Conservation (phyloP, 2,888 invertebrate genomes). For the Morpho achilles region DNA sequence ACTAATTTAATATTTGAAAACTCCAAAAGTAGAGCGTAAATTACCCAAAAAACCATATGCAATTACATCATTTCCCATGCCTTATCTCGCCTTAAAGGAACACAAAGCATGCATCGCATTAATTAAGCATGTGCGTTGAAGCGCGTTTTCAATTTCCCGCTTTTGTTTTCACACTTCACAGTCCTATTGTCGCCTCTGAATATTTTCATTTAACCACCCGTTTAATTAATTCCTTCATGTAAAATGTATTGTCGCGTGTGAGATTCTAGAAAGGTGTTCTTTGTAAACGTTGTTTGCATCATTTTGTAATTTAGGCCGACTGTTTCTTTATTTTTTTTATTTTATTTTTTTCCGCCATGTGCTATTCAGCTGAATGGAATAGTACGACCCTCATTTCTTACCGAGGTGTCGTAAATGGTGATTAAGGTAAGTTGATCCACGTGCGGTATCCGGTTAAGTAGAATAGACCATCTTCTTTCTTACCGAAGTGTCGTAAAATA, state of each 20-base stretch:
- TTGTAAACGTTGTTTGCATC: background rate
- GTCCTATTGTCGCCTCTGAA: conserved; percentile 34
- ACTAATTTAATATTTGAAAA: no score
- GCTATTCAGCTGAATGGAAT: no score
- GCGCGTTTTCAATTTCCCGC: conserved; percentile 36
- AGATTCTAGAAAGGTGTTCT: conserved; percentile 8
- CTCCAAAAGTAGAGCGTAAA: conserved; percentile 10
- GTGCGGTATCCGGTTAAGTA: no score
- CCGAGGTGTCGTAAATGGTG: no score
- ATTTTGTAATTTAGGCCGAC: no score
- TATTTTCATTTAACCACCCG: conserved; percentile 33
- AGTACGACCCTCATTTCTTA: no score
- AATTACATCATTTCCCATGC: conserved; percentile 13
- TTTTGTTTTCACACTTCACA: conserved; percentile 32
- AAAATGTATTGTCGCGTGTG: conserved; percentile 9
- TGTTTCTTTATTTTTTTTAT: no score
- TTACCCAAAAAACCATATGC: conserved; percentile 6
- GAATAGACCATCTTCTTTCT: no score
- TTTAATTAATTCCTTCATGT: conserved; percentile 17
- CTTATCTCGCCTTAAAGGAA: conserved; percentile 17
- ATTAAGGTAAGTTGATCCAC: no score
- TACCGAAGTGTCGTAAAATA: no score
- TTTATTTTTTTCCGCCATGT: no score
- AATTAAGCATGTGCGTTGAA: conserved; percentile 27
- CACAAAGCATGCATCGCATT: conserved; percentile 24